phyloP scores from a whole-genome alignment of 2,113 vertebrate genomes.

The Pelmatolapia mariae region DNA sequence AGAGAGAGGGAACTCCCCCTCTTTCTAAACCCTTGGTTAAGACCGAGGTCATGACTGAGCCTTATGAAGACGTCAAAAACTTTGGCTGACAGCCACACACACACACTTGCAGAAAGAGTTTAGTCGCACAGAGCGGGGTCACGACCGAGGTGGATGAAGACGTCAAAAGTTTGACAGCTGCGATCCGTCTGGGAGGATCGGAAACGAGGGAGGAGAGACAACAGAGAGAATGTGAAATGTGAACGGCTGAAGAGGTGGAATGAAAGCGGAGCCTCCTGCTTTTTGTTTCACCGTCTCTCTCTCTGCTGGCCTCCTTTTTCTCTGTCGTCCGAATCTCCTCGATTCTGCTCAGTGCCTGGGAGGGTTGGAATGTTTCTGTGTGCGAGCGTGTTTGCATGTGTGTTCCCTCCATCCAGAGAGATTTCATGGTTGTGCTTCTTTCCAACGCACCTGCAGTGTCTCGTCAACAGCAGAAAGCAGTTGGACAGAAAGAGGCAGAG shows the following conservation, averaged over 20 bases:
- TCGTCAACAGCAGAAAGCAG: slow-evolving; percentile 31
- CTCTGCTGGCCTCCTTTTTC: background rate
- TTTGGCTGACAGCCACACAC: slow-evolving; percentile 52
- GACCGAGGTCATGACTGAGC: slow-evolving; percentile 67
- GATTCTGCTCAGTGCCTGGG: slow-evolving; percentile 27
- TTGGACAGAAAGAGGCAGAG: slow-evolving; percentile 22
- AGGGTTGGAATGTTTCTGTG: slow-evolving; percentile 46
- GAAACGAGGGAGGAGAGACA: slow-evolving; percentile 52
- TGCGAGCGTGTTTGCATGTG: background rate
- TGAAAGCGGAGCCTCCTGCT: slow-evolving; percentile 50
- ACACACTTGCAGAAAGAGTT: slow-evolving; percentile 19
- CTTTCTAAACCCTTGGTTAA: slow-evolving; percentile 49
- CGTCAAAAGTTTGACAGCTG: slow-evolving; percentile 80
- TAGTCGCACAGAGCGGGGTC: slow-evolving; percentile 58
- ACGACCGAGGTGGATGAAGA: slow-evolving; percentile 72
- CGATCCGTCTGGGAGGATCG: slow-evolving; percentile 54
- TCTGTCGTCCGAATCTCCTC: slow-evolving; percentile 8
- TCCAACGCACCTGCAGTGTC: slow-evolving; percentile 64
- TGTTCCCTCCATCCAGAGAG: slow-evolving; percentile 36
- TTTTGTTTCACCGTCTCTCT: slow-evolving; percentile 41
- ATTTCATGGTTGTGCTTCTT: slow-evolving; percentile 59
- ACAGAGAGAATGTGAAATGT: slow-evolving; percentile 56
- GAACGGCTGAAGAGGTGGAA: slow-evolving; percentile 43
- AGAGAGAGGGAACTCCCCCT: slow-evolving; percentile 64
- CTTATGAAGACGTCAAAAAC: slow-evolving; percentile 72